Conservation (phyloP, 2,888 invertebrate genomes). For the Ferrisia virgata region DNA sequence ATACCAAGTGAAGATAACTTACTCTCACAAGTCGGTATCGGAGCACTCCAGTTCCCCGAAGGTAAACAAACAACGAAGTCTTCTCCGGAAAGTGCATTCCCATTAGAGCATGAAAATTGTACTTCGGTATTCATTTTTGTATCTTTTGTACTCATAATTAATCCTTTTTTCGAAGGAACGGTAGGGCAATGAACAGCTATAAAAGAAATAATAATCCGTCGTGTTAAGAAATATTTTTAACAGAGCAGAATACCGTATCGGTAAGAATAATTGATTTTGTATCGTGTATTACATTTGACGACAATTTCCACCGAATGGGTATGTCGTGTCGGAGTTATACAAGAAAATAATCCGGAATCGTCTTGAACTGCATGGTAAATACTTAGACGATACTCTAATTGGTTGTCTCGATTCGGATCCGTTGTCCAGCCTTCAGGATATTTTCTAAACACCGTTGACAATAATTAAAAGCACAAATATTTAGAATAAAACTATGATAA, state of each 20-base stretch:
- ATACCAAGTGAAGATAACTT: too few relatives aligned
- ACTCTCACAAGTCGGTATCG: conserved; percentile 79
- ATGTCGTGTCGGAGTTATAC: conserved; percentile 80
- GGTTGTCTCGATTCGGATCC: conserved; percentile 73
- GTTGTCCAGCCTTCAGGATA: conserved; percentile 80
- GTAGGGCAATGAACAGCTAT: conserved; percentile 74
- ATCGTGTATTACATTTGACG: conserved; percentile 63
- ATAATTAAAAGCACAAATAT: not conserved
- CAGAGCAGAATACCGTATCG: not conserved
- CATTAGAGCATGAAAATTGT: conserved; percentile 72
- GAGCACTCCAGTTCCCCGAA: conserved; percentile 81
- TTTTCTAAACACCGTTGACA: conserved; percentile 55
- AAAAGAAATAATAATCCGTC: not conserved
- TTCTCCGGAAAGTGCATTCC: conserved; percentile 75
- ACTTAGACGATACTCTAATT: conserved; percentile 75
- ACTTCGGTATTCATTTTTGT: conserved; percentile 73
- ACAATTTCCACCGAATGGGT: conserved; percentile 75
- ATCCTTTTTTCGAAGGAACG: conserved; percentile 68
- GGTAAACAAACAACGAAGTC: conserved; percentile 72
- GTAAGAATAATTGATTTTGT: not conserved
- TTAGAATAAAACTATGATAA: not conserved
- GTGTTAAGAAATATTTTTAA: not conserved
- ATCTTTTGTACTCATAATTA: conserved; percentile 68
- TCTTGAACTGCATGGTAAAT: conserved; percentile 76
- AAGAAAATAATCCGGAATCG: conserved; percentile 80